Evolutionary conservation across 2,888 invertebrate genomes (phyloP), one percentile per base, ranked within the genome.

Genomic region (Diplolepis rosae): DNA sequence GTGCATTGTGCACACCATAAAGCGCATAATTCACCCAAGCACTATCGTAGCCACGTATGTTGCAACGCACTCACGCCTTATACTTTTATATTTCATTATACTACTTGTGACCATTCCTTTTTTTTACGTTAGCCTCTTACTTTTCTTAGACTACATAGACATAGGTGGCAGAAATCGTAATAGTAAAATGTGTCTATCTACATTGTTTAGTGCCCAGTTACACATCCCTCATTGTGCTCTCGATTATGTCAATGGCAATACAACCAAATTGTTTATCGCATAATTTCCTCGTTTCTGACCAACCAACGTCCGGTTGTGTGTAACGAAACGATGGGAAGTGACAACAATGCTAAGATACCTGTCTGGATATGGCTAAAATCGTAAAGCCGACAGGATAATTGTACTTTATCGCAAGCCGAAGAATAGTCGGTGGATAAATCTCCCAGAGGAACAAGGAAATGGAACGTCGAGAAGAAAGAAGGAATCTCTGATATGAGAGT

Each of bases 271-370:
- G 73, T 73, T 73, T 68, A 68, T 73, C 71, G 71, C 54, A 68
- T 71, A 73, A 73, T 71, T 71, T 71, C 73, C 71, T 71, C 68
- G 56, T 73, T 68, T 48, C 65, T 52, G n/a, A 45, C 54, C 56
- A 35, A 68, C 27, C 35, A 61, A 18, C 24, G 42, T 42, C 50
- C 50, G 45, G 48, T 61, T 24, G 13, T 22, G 2, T 42, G 71
- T 28, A 54, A 68, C 45, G 68, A 69, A 65, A 65, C 27, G 35
- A 71, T 61, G 27, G 61, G 61, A 61, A 61, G 35, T 61, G 24
- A 24, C 61, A 61, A 61, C 61, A 61, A 61, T 61, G 39, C 39
- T 35, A 15, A 61, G 35, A 61, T 61, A 39, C 61, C n/a, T 61
- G 61, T 7, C 61, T 61, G 61, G 61, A 61, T 61, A 61, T 39